phyloP scores from a whole-genome alignment of 2,797 vertebrate species.

The Coendou prehensilis region DNA sequence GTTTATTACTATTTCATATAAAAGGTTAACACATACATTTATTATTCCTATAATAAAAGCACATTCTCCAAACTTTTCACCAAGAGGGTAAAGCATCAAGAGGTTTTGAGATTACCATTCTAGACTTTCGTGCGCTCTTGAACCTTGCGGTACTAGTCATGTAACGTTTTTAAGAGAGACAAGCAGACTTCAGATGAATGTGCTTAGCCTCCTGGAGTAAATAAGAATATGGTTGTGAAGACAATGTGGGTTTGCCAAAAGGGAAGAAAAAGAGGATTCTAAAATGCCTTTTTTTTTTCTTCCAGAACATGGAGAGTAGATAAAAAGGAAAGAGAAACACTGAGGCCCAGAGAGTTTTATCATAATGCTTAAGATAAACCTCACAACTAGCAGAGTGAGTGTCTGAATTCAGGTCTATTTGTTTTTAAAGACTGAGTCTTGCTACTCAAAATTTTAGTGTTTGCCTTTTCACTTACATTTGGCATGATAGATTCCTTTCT shows the following conservation, averaged over 20 bases:
- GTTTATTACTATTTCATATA: not conserved
- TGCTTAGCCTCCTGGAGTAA: not conserved
- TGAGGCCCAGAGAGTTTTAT: not conserved
- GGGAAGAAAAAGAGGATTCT: not conserved
- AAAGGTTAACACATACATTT: not conserved
- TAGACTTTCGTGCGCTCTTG: not conserved
- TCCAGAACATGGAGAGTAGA: not conserved
- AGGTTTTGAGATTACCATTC: not conserved
- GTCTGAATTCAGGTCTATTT: not conserved
- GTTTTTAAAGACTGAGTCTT: not conserved
- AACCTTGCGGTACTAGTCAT: not conserved
- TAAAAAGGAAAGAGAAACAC: not conserved
- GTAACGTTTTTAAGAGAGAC: slow-evolving; percentile 7
- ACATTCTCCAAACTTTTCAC: not conserved
- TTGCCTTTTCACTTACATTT: not conserved
- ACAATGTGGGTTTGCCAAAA: not conserved
- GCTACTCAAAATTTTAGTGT: not conserved
- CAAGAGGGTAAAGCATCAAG: not conserved
- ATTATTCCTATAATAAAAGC: slow-evolving; percentile 2
- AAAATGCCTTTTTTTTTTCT: not conserved
- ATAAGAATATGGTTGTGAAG: not conserved
- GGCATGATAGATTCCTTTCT: not conserved
- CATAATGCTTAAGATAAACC: not conserved
- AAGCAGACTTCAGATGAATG: not conserved
- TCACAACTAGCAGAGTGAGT: not conserved